A percentile compares a stretch with the other conserved stretches of the same genome.
Conservation (phyloP, 2,113 vertebrate genomes). For the Onychostruthus taczanowskii region DNA sequence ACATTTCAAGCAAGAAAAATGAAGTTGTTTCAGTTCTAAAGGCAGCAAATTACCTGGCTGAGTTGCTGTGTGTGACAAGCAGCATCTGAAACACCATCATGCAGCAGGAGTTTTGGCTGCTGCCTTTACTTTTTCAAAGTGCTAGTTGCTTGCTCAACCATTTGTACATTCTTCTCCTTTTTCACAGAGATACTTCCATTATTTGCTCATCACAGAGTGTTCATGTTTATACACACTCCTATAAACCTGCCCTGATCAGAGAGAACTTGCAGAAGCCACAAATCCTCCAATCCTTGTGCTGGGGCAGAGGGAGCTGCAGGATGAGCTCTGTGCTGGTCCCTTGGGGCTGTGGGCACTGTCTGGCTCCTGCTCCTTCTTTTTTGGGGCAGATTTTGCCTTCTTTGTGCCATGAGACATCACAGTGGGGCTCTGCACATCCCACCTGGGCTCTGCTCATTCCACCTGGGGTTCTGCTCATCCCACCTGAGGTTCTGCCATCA, state of each 20-base stretch:
- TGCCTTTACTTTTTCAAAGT: conserved; percentile 2
- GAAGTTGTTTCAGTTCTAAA: conserved; percentile 41
- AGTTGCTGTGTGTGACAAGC: not conserved
- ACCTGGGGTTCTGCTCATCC: too few species aligned
- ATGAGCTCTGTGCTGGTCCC: rapidly evolving
- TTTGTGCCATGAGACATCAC: rapidly evolving
- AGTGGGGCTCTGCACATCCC: rapidly evolving
- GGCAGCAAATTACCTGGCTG: conserved; percentile 54
- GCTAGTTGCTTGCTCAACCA: conserved; percentile 20
- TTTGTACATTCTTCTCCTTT: not conserved
- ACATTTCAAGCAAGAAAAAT: conserved; percentile 40
- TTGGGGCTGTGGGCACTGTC: rapidly evolving
- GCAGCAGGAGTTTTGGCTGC: not conserved
- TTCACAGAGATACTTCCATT: not conserved
- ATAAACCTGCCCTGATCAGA: not conserved
- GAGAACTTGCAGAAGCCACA: not conserved
- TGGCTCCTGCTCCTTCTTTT: not conserved
- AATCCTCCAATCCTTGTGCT: rapidly evolving
- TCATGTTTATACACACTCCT: not conserved
- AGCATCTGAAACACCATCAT: not conserved
- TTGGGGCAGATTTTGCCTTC: not conserved
- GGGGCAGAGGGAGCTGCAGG: not conserved
- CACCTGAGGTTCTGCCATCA: not conserved
- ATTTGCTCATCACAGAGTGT: not conserved
- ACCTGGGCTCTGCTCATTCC: not conserved